Evolutionary conservation across 1,140 invertebrate genomes (phyloP), one percentile per base, ranked within the genome.

Genomic region (Heterodera carotae): DNA sequence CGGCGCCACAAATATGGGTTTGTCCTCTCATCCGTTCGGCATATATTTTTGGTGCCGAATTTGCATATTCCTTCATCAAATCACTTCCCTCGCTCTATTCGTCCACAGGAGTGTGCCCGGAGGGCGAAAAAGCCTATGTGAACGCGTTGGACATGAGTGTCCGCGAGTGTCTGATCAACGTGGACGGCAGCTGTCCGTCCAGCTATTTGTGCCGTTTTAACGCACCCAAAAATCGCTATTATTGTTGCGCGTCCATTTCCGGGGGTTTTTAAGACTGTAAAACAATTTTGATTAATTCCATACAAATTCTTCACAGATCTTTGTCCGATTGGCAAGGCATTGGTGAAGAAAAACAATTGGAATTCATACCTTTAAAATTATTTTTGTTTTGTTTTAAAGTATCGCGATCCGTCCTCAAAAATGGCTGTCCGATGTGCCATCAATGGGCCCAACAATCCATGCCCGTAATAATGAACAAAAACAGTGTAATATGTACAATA

Each of bases 71-170:
- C 5, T 18, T 18, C 15, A 2, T 53, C 48, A 18, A 8, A 43
- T 43, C 12, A 8, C 39, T 8, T 43, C 39, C 12, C 12, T 2
- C 39, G 6, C 39, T 43, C 39, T 43, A 15, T 56, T 56, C 22
- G 15, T 5, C 68, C 85, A 67, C 53, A 85, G 83, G 84, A 48
- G 85, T 86, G 6, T 86, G 85, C 62, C 86, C 86, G 25, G 85
- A 86, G 62, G 84, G 86, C 48, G 84, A 87, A 56, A 86, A 86
- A 72, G 84, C 84, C 22, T 86, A 86, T 75, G 85, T 86, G 29
- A 86, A 86, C 69, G 85, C 85, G 33, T 79, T 75, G 29, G 84
- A 87, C 69, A 87, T 87, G 85, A 79, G 75, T 68, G 84, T 86
- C 25, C 76, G 85, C 12, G 84, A 86, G 62, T 86, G 84, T 70